These are phyloP conservation scores for Hirtodrosophila trivittata DNA, from an alignment of 2,888 invertebrate species.

Conservation along the genomic window DNA sequence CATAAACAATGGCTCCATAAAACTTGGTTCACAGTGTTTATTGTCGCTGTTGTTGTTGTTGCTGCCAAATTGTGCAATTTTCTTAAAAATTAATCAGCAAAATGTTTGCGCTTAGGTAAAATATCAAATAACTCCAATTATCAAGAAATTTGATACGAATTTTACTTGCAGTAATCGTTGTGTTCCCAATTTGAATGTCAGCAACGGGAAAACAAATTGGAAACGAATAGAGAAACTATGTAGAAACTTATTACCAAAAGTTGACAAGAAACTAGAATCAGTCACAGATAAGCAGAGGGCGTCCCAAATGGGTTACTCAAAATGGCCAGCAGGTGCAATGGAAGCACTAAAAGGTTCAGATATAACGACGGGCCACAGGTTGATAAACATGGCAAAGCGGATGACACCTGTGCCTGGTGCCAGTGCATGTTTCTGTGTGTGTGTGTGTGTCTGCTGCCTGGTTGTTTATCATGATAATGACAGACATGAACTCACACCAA, in stretches of 20 bases:
- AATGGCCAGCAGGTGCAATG: slow-evolving; percentile 42
- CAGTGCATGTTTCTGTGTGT: neutral
- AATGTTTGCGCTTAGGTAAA: slow-evolving; percentile 47
- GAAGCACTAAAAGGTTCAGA: slow-evolving; percentile 27
- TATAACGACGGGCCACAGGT: slow-evolving; percentile 8
- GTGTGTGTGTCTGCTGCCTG: slow-evolving; percentile 8
- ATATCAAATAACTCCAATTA: slow-evolving; percentile 42
- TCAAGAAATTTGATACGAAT: slow-evolving; percentile 28
- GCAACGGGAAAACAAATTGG: neutral
- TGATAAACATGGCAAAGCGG: slow-evolving; percentile 55
- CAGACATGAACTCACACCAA: slow-evolving; percentile 35
- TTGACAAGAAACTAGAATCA: neutral
- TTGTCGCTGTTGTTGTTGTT: slow-evolving; percentile 8
- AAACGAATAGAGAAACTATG: neutral
- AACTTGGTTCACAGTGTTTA: slow-evolving; percentile 13
- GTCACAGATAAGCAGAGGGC: neutral
- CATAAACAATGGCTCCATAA: slow-evolving; percentile 36
- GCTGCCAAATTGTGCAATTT: slow-evolving; percentile 55
- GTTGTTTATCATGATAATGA: slow-evolving; percentile 73
- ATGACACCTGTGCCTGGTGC: slow-evolving; percentile 69
- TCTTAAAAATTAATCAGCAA: slow-evolving; percentile 66
- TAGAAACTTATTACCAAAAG: neutral
- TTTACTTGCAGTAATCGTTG: slow-evolving; percentile 7
- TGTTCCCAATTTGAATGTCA: slow-evolving; percentile 1
- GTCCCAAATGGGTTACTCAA: neutral